These are phyloP conservation scores for Zoanthus sansibaricus DNA, from an alignment of 92 coral and sea anemone genomes.

Conservation along the genomic window DNA sequence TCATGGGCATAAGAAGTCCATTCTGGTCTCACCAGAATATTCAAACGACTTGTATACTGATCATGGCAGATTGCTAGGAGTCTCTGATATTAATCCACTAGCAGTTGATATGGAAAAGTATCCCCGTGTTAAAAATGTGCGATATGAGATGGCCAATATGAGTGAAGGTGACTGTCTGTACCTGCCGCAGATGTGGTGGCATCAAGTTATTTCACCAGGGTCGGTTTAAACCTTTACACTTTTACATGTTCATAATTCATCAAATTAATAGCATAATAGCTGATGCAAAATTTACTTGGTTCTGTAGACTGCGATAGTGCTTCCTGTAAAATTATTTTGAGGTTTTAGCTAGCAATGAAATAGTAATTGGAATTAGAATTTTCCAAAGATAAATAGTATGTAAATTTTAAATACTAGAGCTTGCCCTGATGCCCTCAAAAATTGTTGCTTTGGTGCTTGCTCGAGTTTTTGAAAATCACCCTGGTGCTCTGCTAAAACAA, in stretches of 20 bases:
- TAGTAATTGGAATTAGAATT: too few species aligned
- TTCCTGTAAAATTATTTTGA: too few species aligned
- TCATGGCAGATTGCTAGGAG: slow-evolving; percentile 77
- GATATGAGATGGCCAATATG: slow-evolving; percentile 78
- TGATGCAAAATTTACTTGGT: too few species aligned
- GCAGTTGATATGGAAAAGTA: slow-evolving; percentile 90
- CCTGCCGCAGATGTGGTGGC: slow-evolving; percentile 99
- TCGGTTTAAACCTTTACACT: slow-evolving; percentile 3
- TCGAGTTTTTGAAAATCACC: too few species aligned
- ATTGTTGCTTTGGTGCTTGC: too few species aligned
- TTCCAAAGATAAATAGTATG: too few species aligned
- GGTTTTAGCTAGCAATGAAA: too few species aligned
- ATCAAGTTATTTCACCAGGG: slow-evolving; percentile 92
- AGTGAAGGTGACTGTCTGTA: slow-evolving; percentile 94
- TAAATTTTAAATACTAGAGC: too few species aligned
- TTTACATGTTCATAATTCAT: too few species aligned
- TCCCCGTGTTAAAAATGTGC: slow-evolving; percentile 89
- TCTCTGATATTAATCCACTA: slow-evolving; percentile 86
- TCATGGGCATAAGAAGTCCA: slow-evolving; percentile 86
- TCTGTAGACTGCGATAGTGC: too few species aligned
- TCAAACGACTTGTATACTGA: slow-evolving; percentile 85
- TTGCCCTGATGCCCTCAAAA: too few species aligned
- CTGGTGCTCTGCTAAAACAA: background rate
- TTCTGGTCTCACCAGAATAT: slow-evolving; percentile 89
- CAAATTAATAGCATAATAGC: too few species aligned